Conservation (phyloP, 2,113 vertebrate species). For the Gobiocypris rarus region DNA sequence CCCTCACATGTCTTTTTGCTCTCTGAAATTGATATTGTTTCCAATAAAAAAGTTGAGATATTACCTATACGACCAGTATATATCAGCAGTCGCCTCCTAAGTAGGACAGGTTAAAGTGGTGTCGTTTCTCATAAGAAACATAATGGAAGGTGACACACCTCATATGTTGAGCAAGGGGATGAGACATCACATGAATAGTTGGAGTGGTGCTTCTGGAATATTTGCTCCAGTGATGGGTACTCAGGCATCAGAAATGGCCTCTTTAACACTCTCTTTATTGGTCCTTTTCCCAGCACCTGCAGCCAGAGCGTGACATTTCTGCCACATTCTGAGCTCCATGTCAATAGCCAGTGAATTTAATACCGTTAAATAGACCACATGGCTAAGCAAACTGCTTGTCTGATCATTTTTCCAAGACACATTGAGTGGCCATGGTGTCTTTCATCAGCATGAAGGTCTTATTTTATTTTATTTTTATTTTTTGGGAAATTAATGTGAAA, state of each 20-base stretch:
- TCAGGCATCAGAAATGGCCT: slow-evolving; percentile 37
- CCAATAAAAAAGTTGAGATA: slow-evolving; percentile 15
- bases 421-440: slow-evolving; percentile 17
- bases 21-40: slow-evolving; percentile 17
- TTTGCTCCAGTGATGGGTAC: slow-evolving; percentile 37
- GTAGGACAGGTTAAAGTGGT: slow-evolving; percentile 36
- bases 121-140: slow-evolving; percentile 35
- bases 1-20: neutral
- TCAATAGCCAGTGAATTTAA: slow-evolving; percentile 47
- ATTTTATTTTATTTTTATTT: too few relatives aligned
- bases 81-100: neutral
- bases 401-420: slow-evolving; percentile 24
- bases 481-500: too few relatives aligned
- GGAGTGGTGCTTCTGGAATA: slow-evolving; percentile 37
- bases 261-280: slow-evolving; percentile 42
- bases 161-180: slow-evolving; percentile 26
- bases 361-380: slow-evolving; percentile 35
- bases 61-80: slow-evolving; percentile 17
- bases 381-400: slow-evolving; percentile 37
- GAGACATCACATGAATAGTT: slow-evolving; percentile 14
- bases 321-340: slow-evolving; percentile 27
- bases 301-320: slow-evolving; percentile 43
- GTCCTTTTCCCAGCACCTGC: slow-evolving; percentile 42
- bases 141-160: slow-evolving; percentile 39
- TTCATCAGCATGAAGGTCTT: neutral